Conservation (phyloP, 2,113 vertebrate species). For the Oncorhynchus nerka region DNA sequence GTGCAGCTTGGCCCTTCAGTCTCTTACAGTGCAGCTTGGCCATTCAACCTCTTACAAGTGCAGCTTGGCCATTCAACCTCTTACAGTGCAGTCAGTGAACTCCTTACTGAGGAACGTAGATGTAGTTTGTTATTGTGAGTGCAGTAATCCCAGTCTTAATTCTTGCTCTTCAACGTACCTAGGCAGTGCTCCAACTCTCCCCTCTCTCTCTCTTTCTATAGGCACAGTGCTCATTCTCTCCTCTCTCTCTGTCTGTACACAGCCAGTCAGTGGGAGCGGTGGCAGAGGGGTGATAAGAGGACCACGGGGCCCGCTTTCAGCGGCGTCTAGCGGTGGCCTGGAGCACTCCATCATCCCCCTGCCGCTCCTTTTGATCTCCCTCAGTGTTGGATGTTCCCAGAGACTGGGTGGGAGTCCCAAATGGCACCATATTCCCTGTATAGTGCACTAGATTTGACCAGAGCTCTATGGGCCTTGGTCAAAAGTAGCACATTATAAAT, state of each 20-base stretch:
- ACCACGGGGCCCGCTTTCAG: constrained; percentile 75
- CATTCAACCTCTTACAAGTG: no score
- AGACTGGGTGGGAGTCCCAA: constrained; percentile 79
- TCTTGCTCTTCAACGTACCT: constrained; percentile 87
- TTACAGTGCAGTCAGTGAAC: background rate
- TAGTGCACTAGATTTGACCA: no score
- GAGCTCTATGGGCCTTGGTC: no score
- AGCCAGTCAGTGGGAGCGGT: constrained; percentile 83
- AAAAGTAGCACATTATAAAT: no score
- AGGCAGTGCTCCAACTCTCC: constrained; percentile 64
- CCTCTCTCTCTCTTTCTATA: constrained; percentile 19
- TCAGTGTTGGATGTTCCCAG: constrained; percentile 78
- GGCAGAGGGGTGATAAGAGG: constrained; percentile 87
- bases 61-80: no score
- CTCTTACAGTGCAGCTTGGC: no score
- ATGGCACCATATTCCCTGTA: no score
- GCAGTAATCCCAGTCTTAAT: constrained; percentile 83
- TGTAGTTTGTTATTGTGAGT: constrained; percentile 90
- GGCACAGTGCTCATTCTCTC: background rate
- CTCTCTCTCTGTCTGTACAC: constrained; percentile 66
- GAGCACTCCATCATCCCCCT: constrained; percentile 62
- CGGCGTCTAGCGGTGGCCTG: constrained; percentile 48
- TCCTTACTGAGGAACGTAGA: constrained; percentile 70
- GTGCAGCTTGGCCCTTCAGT: no score
- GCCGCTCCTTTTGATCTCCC: constrained; percentile 87